Evolutionary conservation across 2,888 invertebrate species (phyloP).

Genomic region (Entomobrya proxima): DNA sequence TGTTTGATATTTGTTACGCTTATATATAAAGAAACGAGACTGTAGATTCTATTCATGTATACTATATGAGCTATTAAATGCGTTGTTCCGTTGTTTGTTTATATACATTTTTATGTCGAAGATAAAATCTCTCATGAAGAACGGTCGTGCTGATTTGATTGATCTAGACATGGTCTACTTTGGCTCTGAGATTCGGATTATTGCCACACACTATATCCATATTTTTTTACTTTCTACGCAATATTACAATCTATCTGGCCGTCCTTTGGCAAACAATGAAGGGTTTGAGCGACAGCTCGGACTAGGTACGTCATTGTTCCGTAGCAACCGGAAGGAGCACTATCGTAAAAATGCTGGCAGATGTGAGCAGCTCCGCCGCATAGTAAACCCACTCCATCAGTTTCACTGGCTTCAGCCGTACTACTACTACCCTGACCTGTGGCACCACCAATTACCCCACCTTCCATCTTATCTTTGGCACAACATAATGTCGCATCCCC

Average conservation of each 20-base stretch:
- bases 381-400: slow-evolving; percentile 44
- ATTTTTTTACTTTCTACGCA: slow-evolving; percentile 61
- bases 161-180: neutral
- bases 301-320: slow-evolving; percentile 99
- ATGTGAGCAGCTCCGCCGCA: slow-evolving; percentile 97
- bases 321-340: slow-evolving; percentile 97
- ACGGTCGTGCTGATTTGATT: neutral
- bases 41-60: neutral
- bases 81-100: neutral
- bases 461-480: slow-evolving; percentile 84
- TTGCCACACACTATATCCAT: too few relatives aligned
- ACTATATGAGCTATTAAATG: neutral
- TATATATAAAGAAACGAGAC: neutral
- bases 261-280: slow-evolving; percentile 85
- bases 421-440: slow-evolving; percentile 76
- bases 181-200: slow-evolving; percentile 13
- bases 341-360: slow-evolving; percentile 98
- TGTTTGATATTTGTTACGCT: neutral
- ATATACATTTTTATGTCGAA: neutral
- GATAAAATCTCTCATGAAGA: neutral
- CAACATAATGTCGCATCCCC: slow-evolving; percentile 97
- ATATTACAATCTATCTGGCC: slow-evolving; percentile 90
- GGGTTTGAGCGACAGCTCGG: slow-evolving; percentile 85
- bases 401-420: slow-evolving; percentile 63
- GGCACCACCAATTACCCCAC: slow-evolving; percentile 80